Evolutionary conservation across 35 echinoderm and acorn worm genomes (phyloP).

Genomic region (Lytechinus variegatus): DNA sequence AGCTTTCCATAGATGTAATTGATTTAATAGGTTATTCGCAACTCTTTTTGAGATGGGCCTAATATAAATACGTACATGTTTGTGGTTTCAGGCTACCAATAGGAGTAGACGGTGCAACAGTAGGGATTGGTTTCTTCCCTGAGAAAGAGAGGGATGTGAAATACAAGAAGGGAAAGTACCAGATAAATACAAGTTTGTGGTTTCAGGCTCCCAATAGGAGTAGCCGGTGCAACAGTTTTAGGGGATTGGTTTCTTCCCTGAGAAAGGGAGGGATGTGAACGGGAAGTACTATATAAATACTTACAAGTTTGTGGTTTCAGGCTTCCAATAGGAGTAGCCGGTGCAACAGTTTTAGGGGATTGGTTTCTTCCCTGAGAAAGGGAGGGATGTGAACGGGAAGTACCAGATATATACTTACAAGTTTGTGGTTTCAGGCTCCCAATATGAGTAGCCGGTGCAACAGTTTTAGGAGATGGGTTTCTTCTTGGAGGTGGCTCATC

Average conservation of each 20-base stretch:
- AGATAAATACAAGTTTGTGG: background rate
- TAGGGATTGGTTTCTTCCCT: too few relatives aligned
- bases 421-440: background rate
- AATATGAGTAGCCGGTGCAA: background rate
- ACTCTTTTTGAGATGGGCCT: too few relatives aligned
- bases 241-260: background rate
- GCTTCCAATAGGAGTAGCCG: background rate
- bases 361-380: background rate
- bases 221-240: background rate
- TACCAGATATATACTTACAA: background rate
- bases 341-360: background rate
- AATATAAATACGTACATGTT: background rate
- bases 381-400: background rate
- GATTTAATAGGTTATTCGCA: too few relatives aligned
- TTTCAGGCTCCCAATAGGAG: background rate
- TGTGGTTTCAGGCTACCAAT: background rate
- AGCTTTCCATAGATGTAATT: too few relatives aligned
- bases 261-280: too few relatives aligned
- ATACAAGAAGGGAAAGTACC: too few relatives aligned
- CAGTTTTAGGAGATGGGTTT: background rate
- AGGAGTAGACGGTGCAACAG: too few relatives aligned
- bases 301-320: too few relatives aligned
- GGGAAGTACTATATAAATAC: background rate
- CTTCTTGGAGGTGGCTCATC: background rate
- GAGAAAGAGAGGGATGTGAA: too few relatives aligned